Evolutionary conservation across 2,113 vertebrate genomes (phyloP).

Genomic region (Perca schrenkii): DNA sequence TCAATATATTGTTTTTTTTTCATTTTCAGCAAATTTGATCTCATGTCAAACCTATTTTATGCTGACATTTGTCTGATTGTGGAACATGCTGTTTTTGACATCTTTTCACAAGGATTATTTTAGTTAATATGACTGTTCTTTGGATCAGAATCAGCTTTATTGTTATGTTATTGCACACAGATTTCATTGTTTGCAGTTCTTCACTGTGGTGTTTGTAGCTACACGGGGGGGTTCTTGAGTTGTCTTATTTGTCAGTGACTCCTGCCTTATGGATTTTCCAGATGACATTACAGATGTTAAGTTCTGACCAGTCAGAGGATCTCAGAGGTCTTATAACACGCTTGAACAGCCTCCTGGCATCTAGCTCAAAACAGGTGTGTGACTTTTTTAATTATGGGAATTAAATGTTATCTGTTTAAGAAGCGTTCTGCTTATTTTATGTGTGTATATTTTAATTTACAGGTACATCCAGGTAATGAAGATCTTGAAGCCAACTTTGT

Average conservation of each 20-base stretch:
- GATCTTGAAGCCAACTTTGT: constrained; percentile 68
- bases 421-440: not conserved
- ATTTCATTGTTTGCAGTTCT: not conserved
- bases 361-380: constrained; percentile 60
- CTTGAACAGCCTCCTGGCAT: constrained; percentile 51
- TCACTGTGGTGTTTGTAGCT: not conserved
- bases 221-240: not conserved
- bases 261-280: constrained; percentile 24
- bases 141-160: not conserved
- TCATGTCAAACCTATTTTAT: not conserved
- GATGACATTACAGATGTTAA: constrained; percentile 73
- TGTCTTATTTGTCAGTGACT: not conserved
- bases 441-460: constrained; percentile 13
- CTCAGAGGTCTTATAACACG: constrained; percentile 51
- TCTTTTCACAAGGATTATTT: not conserved
- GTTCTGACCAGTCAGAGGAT: constrained; percentile 62
- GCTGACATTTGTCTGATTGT: not conserved
- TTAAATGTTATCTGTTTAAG: not conserved
- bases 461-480: constrained; percentile 61
- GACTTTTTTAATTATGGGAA: not conserved
- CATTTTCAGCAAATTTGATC: not conserved
- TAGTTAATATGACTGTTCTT: not conserved
- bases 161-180: not conserved
- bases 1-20: too few species aligned
- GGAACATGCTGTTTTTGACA: too few species aligned